These are phyloP conservation scores for Hecatera dysodea DNA, from an alignment of 2,888 invertebrate genomes.

Conservation along the genomic window DNA sequence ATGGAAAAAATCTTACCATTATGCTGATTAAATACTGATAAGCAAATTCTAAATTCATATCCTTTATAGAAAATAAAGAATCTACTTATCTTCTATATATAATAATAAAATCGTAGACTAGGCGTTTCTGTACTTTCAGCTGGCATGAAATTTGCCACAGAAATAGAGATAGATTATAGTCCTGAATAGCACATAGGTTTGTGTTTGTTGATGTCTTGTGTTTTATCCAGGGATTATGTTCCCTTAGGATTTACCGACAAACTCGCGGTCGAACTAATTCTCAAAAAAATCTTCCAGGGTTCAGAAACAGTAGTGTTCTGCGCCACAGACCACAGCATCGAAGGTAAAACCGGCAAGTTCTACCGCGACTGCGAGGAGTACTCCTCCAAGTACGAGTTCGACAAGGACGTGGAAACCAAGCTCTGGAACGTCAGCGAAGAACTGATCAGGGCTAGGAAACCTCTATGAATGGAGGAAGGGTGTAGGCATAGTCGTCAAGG, in stretches of 20 bases:
- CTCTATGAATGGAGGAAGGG: conserved; percentile 70
- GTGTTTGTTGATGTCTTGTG: too few species aligned
- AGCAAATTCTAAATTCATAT: too few species aligned
- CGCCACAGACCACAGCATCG: conserved; percentile 92
- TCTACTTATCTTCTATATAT: too few species aligned
- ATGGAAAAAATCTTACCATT: too few species aligned
- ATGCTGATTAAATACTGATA: too few species aligned
- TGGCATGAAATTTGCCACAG: background rate
- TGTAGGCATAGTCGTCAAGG: conserved; percentile 22
- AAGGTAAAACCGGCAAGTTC: conserved; percentile 93
- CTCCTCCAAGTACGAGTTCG: conserved; percentile 91
- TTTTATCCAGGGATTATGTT: too few species aligned
- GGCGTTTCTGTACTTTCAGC: too few species aligned
- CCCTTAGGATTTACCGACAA: too few species aligned
- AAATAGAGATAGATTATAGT: background rate
- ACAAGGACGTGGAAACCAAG: conserved; percentile 91
- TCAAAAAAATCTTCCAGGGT: conserved; percentile 90
- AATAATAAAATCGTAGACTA: too few species aligned
- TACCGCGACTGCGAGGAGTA: conserved; percentile 94
- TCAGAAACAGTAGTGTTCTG: conserved; percentile 95
- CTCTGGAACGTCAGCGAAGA: conserved; percentile 94
- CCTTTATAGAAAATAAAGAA: too few species aligned
- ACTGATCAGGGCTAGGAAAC: conserved; percentile 85
- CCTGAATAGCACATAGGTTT: too few species aligned
- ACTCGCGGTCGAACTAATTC: background rate